phyloP scores from a whole-genome alignment of 2,113 vertebrate genomes.

The Halcyon senegalensis region DNA sequence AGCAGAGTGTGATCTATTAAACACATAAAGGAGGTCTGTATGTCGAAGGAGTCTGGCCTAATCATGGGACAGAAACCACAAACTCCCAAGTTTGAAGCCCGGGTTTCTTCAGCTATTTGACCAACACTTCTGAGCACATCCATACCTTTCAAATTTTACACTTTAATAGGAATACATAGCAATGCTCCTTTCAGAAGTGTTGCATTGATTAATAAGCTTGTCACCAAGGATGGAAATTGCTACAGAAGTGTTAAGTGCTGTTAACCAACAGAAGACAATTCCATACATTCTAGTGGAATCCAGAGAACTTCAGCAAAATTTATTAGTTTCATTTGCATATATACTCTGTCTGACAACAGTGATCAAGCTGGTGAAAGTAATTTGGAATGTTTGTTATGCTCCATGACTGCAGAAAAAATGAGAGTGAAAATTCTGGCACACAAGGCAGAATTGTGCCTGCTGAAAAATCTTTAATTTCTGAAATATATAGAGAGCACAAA shows the following conservation, averaged over 20 bases:
- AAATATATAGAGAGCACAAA: conserved; percentile 16
- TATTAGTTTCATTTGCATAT: conserved; percentile 30
- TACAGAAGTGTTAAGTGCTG: conserved; percentile 18
- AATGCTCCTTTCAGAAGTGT: conserved; percentile 42
- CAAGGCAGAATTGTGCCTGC: conserved; percentile 6
- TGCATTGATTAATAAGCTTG: conserved; percentile 59
- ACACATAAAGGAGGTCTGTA: conserved; percentile 43
- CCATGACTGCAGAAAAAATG: conserved; percentile 17
- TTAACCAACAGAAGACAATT: conserved; percentile 49
- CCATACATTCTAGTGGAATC: conserved; percentile 37
- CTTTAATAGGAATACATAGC: conserved; percentile 18
- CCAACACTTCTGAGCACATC: conserved; percentile 36
- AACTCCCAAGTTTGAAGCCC: neutral
- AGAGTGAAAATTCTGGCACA: conserved; percentile 35
- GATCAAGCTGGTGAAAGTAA: conserved; percentile 36
- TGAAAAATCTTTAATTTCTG: conserved; percentile 40
- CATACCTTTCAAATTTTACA: conserved; percentile 36
- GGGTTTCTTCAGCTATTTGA: neutral
- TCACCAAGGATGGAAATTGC: neutral
- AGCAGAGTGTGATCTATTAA: conserved; percentile 18
- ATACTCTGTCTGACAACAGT: conserved; percentile 15
- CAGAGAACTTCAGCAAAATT: conserved; percentile 42
- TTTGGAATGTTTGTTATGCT: conserved; percentile 28
- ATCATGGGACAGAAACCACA: conserved; percentile 42
- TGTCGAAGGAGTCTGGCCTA: conserved; percentile 22